Conservation (phyloP, 1,140 invertebrate species). For the Paracyclopina nana region DNA sequence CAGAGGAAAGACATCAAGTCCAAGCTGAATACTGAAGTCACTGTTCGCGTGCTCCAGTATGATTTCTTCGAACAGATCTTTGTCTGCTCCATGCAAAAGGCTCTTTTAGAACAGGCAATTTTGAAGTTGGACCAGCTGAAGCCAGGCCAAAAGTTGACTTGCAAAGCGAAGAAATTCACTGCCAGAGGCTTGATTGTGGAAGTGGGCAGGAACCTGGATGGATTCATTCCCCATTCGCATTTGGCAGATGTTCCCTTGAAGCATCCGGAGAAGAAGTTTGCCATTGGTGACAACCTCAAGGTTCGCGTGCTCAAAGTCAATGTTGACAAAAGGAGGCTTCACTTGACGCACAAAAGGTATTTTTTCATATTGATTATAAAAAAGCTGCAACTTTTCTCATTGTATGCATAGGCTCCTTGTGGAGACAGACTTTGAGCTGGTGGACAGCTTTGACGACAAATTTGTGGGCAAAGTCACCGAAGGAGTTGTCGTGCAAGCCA, state of each 20-base stretch:
- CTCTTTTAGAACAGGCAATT: background rate
- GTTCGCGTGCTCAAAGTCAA: background rate
- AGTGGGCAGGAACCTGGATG: background rate
- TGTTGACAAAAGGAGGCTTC: background rate
- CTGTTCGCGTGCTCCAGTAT: background rate
- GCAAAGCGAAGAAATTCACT: background rate
- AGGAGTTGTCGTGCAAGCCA: conserved; percentile 1
- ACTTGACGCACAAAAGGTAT: background rate
- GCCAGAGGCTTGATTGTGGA: background rate
- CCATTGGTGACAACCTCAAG: background rate
- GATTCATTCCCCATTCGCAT: background rate
- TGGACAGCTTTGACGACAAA: background rate
- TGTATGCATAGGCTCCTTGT: too few species aligned
- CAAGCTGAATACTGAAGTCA: background rate
- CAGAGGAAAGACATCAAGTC: background rate
- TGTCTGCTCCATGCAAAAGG: conserved; percentile 1
- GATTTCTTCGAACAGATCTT: background rate
- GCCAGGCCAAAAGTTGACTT: background rate
- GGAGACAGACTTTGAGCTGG: background rate
- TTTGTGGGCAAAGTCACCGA: background rate
- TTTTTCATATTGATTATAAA: too few species aligned
- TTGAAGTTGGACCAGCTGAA: background rate
- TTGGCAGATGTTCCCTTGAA: conserved; percentile 4
- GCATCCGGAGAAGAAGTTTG: conserved; percentile 1
- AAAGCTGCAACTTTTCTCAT: too few species aligned